Base-by-base conservation (phyloP, 2,888 invertebrate genomes). In the Torymus tubicola region DNA sequence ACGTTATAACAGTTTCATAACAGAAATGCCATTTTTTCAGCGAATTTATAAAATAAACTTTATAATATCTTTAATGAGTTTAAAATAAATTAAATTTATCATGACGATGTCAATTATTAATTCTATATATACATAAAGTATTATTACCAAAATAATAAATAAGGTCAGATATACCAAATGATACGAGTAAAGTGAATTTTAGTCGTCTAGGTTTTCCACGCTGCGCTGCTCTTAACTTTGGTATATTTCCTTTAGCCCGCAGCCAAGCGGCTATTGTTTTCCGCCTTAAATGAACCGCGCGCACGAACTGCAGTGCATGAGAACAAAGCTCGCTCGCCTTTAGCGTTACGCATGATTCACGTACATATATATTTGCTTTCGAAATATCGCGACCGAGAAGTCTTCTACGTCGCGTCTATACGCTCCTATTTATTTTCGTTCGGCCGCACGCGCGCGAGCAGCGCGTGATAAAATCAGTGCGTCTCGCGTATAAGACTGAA, bases 381-480 rank as follows among this genome's bases (percentile, higher is more conserved):
- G 24, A 24, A 24, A 24, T 24, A 24, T 24, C 24, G 24, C 24
- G 24, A 24, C 24, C 3, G n/a, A n/a, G 24, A 24, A 24, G 2
- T 24, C 24, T 24, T 24, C 24, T 24, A 24, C 24, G 24, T 24
- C 24, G 24, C 24, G 24, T 24, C 24, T 24, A 16, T 52, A 16
- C 11, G 52, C 18, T 4, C 52, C 61, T 71, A 60, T 52, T 61
- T 71, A 71, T 61, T 71, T 71, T 61, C 57, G 14, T 58, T 58
- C 18, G 13, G 10, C 52, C 52, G 60, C 14, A 12, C 5, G 31
- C 31, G 58, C 42, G 42, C 55, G 58, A 4, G 50, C 24, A 24
- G 24, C 61, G 58, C 53, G 24, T 21, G 72, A 72, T 72, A 72
- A 72, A 53, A 72, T 72, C 72, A 68, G 24, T 2, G 55, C 31